These are phyloP conservation scores for Phaenicophaeus curvirostris DNA, from an alignment of 2,797 vertebrate genomes.

Conservation along the genomic window DNA sequence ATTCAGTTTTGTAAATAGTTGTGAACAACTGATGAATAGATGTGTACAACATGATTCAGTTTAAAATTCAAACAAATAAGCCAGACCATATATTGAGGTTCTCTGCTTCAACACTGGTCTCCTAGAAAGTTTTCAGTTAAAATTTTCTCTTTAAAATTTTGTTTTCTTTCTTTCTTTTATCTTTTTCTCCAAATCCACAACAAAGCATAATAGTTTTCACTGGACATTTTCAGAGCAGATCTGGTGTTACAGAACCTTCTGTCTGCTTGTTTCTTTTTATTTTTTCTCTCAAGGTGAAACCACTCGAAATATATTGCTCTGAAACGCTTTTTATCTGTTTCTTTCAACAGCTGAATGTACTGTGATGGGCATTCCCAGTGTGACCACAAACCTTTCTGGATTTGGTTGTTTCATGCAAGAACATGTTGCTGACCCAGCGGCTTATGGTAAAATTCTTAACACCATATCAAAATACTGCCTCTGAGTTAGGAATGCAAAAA, in stretches of 20 bases:
- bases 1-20: background rate
- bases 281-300: background rate
- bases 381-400: constrained; percentile 96
- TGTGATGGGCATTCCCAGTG: constrained; percentile 96
- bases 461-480: background rate
- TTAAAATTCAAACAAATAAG: background rate
- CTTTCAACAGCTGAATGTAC: constrained; percentile 89
- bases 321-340: background rate
- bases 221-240: background rate
- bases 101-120: background rate
- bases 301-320: background rate
- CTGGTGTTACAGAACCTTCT: background rate
- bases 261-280: background rate
- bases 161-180: background rate
- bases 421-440: constrained; percentile 91
- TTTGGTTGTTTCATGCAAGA: constrained; percentile 98
- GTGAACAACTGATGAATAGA: background rate
- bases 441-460: constrained; percentile 83
- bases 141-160: background rate
- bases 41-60: background rate
- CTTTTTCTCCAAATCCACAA: background rate
- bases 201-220: background rate
- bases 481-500: background rate
- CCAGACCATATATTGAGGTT: background rate
- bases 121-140: background rate